Percentiles rank a stretch among this genome's conserved stretches.
Conservation (phyloP, 1,140 invertebrate genomes). For the Brachionus manjavacas region DNA sequence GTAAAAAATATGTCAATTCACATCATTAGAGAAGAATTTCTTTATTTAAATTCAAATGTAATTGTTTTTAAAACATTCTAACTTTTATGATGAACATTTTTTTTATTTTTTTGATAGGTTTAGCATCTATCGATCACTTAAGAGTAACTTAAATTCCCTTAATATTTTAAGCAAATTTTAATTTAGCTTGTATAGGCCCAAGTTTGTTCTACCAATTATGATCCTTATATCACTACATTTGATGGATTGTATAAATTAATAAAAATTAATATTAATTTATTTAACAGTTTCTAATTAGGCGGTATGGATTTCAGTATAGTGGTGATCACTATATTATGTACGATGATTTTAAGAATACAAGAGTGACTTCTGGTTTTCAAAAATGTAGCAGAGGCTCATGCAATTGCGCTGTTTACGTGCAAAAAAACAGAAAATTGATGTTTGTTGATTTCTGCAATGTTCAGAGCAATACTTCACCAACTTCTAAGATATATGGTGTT, state of each 20-base stretch:
- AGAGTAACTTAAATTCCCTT: background rate
- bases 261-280: too few relatives aligned
- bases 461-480: background rate
- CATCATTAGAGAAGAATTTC: background rate
- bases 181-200: background rate
- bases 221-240: slow-evolving; percentile 8
- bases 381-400: background rate
- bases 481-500: background rate
- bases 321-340: slow-evolving; percentile 28
- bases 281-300: too few relatives aligned
- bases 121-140: background rate
- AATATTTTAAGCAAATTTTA: background rate
- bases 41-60: background rate
- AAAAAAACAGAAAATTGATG: slow-evolving; percentile 16
- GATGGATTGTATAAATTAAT: background rate
- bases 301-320: background rate
- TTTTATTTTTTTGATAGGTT: background rate
- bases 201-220: background rate
- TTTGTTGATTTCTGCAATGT: slow-evolving; percentile 36
- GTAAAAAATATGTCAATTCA: background rate
- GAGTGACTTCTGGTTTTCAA: background rate
- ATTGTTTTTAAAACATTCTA: background rate
- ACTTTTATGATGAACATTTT: background rate
- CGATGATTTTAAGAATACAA: slow-evolving; percentile 16
- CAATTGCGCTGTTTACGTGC: slow-evolving; percentile 6